Evolutionary conservation across 2,797 vertebrate species (phyloP).

Genomic region (Hemitrygon akajei): DNA sequence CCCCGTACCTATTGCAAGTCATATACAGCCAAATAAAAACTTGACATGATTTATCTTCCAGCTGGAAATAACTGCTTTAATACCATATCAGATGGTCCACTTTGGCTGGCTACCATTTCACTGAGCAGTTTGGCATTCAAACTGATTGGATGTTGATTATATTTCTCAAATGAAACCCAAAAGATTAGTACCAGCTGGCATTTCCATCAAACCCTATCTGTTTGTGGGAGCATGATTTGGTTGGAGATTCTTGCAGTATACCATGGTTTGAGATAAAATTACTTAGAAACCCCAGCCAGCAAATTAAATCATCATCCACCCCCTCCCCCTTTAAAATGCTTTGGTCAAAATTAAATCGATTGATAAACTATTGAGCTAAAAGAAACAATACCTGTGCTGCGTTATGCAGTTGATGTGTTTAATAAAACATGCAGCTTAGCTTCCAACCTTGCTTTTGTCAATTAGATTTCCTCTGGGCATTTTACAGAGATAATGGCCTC

Average conservation of each 20-base stretch:
- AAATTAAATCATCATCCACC: background rate
- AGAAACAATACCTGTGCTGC: background rate
- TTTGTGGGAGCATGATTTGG: too few relatives aligned
- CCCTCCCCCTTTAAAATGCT: background rate
- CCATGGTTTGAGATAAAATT: background rate
- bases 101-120: background rate
- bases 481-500: background rate
- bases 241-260: too few relatives aligned
- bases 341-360: background rate
- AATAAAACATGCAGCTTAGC: background rate
- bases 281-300: background rate
- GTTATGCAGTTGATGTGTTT: background rate
- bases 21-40: background rate
- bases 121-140: slow-evolving; percentile 19
- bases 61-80: background rate
- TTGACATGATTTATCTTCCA: background rate
- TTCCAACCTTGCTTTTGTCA: background rate
- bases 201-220: background rate
- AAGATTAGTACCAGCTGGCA: background rate
- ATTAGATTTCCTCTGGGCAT: background rate
- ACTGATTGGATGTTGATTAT: slow-evolving; percentile 7
- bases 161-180: background rate
- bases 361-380: background rate
- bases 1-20: background rate
- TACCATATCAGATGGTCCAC: background rate